Base-by-base conservation (phyloP, 1,140 invertebrate genomes). In the Bactericera cockerelli region DNA sequence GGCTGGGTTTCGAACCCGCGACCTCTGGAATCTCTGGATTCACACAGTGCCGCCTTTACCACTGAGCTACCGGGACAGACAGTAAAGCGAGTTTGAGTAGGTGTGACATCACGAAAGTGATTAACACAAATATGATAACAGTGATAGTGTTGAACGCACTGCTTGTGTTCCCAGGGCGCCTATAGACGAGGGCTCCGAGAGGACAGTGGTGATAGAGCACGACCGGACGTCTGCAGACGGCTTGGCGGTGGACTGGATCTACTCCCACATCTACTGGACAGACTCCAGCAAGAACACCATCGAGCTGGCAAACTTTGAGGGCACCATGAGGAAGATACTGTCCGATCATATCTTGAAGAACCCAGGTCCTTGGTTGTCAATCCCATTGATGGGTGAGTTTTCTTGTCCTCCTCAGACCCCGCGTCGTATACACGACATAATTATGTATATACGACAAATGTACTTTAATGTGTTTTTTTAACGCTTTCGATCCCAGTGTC, bases 301-400 rank as follows among this genome's bases (percentile, higher is more conserved):
- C 65, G 84, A 90, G 70, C 75, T 97, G 31, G 83, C 88, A 0
- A 86, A 91, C 69, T 82, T 94, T 63, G 86, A 93, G 69, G 89
- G 89, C 6, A 87, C 84, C 66, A 89, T 91, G 84, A 79, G 86
- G 57, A 93, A 89, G 72, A 84, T 87, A 2, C 75, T 99, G 2
- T 98, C 55, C 78, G 76, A 62, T 84, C 87, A 69, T 77, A 79
- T 19, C 73, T 98, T 10, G 88, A 96, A 70, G 92, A 98, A 71
- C 95, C 96, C 0, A 80, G 94, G 67, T 90, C 92, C 1, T 93
- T 99, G 65, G 92, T 89, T 14, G 74, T 98, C 13, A 93, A 98
- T 80, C 95, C 95, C 26, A 71, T 89, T n/a, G 86, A 93, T 67
- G 92, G 92, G 81, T 86, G 71, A 73, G 74, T 70, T 57, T 53